Evolutionary conservation across 2,113 vertebrate species (phyloP).

Genomic region (Protobothrops mucrosquamatus): DNA sequence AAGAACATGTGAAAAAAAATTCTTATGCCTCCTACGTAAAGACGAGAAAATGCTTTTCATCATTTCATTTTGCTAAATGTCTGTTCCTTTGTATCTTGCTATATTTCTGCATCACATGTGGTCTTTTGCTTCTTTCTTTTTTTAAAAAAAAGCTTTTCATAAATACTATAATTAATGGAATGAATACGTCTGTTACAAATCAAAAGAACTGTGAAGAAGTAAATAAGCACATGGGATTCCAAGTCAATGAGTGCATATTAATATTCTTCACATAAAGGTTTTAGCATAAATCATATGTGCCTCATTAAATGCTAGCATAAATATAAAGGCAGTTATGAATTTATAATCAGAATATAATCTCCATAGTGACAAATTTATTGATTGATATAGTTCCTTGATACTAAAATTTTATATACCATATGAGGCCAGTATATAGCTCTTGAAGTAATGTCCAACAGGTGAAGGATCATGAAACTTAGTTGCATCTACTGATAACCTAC

Average conservation of each 20-base stretch:
- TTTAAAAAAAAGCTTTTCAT: neutral
- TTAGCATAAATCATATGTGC: constrained; percentile 15
- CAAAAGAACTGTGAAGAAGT: constrained; percentile 27
- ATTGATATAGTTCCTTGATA: neutral
- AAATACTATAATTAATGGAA: constrained; percentile 25
- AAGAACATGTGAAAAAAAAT: neutral
- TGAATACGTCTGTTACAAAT: constrained; percentile 9
- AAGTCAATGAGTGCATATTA: constrained; percentile 16
- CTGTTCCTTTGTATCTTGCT: neutral
- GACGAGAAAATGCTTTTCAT: neutral
- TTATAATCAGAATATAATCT: neutral
- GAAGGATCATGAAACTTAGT: no score
- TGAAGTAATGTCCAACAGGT: neutral
- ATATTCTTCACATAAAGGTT: constrained; percentile 29
- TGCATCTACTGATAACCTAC: neutral
- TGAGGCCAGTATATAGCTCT: neutral
- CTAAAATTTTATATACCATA: neutral
- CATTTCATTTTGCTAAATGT: neutral
- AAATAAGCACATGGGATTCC: constrained; percentile 27
- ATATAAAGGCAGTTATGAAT: neutral
- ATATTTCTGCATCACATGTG: neutral
- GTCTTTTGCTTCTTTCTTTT: neutral
- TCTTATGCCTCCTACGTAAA: neutral
- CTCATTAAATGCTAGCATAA: neutral
- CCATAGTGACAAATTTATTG: neutral